Evolutionary conservation across 2,797 vertebrate species (phyloP), one percentile per base, ranked within the genome.

Genomic region (Coccyzus lansbergi): DNA sequence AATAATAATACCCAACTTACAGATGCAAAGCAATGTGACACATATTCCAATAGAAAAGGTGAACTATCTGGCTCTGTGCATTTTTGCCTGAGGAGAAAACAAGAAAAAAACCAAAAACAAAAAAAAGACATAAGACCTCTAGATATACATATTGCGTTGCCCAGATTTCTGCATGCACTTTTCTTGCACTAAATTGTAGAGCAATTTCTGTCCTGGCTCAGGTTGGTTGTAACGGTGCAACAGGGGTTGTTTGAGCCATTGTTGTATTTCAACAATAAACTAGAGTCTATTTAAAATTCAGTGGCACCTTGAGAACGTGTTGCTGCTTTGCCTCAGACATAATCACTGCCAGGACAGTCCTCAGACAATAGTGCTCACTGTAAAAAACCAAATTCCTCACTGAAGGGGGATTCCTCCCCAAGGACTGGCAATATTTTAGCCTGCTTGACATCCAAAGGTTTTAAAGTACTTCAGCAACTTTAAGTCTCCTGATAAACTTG

Each of bases 91-190:
- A 53, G 33, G 58, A 5, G n/a, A 15, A 36, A 53, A 26, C 34
- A 62, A 34, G 14, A 36, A 58, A 26, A 34, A 62, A 28, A 33
- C 33, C n/a, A n/a, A n/a, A 38, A 53, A 26, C 34, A 62, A n/a
- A 15, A 36, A 58, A 26, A 34, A 62, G 28, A 33, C 33, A 34
- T 6, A 22, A 28, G 28, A 59, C 2, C 22, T 46, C 63, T 22
- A 12, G 53, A 48, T 1, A 6, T 2, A n/a, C 18, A 0, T 1
- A 1, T 10, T 12, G 46, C n/a, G 1, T 1, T 15, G 20, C 38
- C 38, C 38, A 5, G 28, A 13, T 42, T 69, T 59, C 60, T 10
- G 1, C 1, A 2, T 7, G 28, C 6, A 53, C 34, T 36, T 9
- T 7, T 34, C 33, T 15, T 33, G 17, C 11, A 31, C 51, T 1